Percentiles rank a stretch among this genome's conserved stretches.
Evolutionary conservation across 1,140 invertebrate genomes (phyloP).

Genomic region (Cyclina sinensis): DNA sequence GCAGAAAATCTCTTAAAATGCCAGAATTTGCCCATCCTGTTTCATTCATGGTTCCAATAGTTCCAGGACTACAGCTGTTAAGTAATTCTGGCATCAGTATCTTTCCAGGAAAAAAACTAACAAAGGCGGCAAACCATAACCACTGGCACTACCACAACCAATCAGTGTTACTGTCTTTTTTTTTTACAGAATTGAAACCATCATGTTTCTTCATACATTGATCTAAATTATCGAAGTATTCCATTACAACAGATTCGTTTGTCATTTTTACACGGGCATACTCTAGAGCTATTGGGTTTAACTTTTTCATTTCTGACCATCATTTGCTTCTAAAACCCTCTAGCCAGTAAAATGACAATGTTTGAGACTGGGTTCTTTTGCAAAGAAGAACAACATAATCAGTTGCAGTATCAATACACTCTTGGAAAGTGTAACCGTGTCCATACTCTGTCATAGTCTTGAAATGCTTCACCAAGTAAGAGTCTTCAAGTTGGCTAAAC

Average conservation of each 20-base stretch:
- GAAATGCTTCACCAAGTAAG: neutral
- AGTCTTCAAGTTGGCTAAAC: constrained; percentile 16
- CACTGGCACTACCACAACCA: constrained; percentile 83
- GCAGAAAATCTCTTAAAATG: neutral
- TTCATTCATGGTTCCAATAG: neutral
- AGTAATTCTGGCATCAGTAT: too few species aligned
- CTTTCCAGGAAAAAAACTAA: neutral
- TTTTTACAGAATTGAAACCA: constrained; percentile 83
- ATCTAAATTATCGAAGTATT: constrained; percentile 39
- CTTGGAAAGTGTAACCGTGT: neutral
- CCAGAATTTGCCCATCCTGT: neutral
- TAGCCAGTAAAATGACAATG: constrained; percentile 24
- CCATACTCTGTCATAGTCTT: neutral
- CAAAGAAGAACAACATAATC: neutral
- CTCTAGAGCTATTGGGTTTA: constrained; percentile 18
- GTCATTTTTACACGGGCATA: constrained; percentile 18
- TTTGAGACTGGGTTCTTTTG: neutral
- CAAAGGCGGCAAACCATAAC: constrained; percentile 80
- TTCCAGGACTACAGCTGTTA: too few species aligned
- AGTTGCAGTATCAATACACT: neutral
- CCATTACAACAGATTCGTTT: neutral
- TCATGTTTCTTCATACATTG: constrained; percentile 35
- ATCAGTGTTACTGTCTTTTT: constrained; percentile 86
- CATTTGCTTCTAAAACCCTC: neutral
- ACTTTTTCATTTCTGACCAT: constrained; percentile 46